These are phyloP conservation scores for Ictidomys tridecemlineatus DNA, from an alignment of 2,113 vertebrate species.

Conservation along the genomic window DNA sequence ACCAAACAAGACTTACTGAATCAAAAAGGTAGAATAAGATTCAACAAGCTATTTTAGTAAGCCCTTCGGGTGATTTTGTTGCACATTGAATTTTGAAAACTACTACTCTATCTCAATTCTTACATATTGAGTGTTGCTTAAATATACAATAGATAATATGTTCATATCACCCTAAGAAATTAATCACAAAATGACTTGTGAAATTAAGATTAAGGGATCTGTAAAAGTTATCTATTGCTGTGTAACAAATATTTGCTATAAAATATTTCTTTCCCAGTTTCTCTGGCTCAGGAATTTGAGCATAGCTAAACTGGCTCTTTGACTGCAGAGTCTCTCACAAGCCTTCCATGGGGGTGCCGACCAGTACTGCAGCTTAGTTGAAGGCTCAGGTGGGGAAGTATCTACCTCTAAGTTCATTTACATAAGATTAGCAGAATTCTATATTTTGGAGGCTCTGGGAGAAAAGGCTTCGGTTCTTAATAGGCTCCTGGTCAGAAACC, in stretches of 20 bases:
- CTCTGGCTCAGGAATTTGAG: not conserved
- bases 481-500: not conserved
- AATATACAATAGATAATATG: not conserved
- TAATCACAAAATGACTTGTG: not conserved
- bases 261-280: not conserved
- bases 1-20: not conserved
- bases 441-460: not conserved
- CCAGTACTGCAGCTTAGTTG: not conserved
- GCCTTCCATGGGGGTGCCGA: not conserved
- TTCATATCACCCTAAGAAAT: not conserved
- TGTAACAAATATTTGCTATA: not conserved
- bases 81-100: not conserved
- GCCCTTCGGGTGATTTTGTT: not conserved
- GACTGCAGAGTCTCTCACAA: not conserved
- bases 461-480: not conserved
- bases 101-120: not conserved
- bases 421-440: not conserved
- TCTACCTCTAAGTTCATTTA: not conserved
- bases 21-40: not conserved
- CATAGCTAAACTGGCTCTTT: not conserved
- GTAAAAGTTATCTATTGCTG: not conserved
- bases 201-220: not conserved
- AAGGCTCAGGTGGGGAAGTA: not conserved
- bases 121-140: not conserved
- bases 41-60: not conserved